These are phyloP conservation scores for Antedon mediterranea DNA, from an alignment of 53 echinoderm and acorn worm genomes.

Conservation along the genomic window DNA sequence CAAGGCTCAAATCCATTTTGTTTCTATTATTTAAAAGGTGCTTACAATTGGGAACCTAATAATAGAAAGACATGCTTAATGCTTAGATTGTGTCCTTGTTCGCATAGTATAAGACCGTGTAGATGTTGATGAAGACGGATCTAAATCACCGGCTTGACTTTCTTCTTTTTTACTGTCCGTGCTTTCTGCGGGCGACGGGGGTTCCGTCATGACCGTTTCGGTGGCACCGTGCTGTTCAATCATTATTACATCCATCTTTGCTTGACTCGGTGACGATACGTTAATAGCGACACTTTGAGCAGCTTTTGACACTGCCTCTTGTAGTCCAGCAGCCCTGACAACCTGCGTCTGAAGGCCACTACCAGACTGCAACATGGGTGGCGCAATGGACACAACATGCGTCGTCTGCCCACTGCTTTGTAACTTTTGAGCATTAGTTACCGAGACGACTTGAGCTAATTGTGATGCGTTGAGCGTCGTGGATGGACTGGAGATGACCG, in stretches of 20 bases:
- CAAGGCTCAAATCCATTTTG: too few relatives aligned
- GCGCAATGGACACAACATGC: background rate
- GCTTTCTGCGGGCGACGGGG: slow-evolving; percentile 19
- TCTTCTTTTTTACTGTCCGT: slow-evolving; percentile 2
- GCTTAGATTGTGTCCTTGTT: slow-evolving; percentile 64
- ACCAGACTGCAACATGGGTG: slow-evolving; percentile 5
- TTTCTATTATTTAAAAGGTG: too few relatives aligned
- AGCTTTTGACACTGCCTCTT: slow-evolving; percentile 18
- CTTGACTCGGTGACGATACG: background rate
- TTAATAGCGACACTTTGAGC: slow-evolving; percentile 13
- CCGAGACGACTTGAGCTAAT: slow-evolving; percentile 5
- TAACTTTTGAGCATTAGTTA: background rate
- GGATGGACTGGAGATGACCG: slow-evolving; percentile 57
- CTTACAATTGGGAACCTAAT: too few relatives aligned
- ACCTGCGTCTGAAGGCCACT: slow-evolving; percentile 18
- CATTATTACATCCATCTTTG: slow-evolving; percentile 1
- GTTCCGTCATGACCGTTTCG: background rate
- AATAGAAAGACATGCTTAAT: too few relatives aligned
- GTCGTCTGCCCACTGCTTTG: background rate
- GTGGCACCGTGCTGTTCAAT: background rate
- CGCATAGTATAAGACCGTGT: slow-evolving; percentile 91
- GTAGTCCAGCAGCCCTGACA: slow-evolving; percentile 17
- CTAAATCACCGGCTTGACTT: slow-evolving; percentile 9
- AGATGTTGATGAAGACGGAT: slow-evolving; percentile 21
- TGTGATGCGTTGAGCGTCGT: slow-evolving; percentile 20